Evolutionary conservation across 2,888 invertebrate genomes (phyloP).

Genomic region (Dichetophora obliterata): DNA sequence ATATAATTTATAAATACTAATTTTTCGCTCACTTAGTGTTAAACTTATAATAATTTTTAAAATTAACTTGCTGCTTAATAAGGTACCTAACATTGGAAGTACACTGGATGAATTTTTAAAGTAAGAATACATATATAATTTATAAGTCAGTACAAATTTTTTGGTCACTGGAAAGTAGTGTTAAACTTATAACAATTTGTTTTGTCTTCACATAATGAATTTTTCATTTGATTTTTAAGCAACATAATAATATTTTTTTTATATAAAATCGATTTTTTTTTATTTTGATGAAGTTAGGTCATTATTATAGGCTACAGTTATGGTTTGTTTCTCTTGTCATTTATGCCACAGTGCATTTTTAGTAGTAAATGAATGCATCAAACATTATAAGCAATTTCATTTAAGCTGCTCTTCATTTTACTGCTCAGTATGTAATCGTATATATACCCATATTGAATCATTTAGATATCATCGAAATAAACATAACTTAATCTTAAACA

Average conservation of each 20-base stretch:
- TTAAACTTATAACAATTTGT: neutral
- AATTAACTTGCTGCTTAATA: neutral
- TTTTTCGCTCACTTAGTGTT: neutral
- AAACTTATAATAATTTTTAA: neutral
- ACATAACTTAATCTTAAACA: neutral
- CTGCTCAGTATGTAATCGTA: conserved; percentile 16
- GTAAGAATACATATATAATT: neutral
- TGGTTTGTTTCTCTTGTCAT: neutral
- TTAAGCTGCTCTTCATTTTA: neutral
- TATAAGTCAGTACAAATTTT: no score
- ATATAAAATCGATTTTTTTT: neutral
- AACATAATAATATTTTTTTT: neutral
- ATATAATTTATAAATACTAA: no score
- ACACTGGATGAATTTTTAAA: neutral
- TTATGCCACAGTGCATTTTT: neutral
- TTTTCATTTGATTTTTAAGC: neutral
- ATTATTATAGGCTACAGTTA: no score
- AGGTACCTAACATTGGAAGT: neutral
- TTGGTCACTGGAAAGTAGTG: no score
- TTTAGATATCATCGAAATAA: conserved; percentile 22
- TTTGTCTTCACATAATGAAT: neutral
- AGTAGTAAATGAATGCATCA: neutral
- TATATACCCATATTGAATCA: conserved; percentile 19
- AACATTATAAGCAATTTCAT: neutral
- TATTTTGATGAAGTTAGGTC: no score